phyloP scores from a whole-genome alignment of 2,888 invertebrate genomes.

The Ophion slaviceki region DNA sequence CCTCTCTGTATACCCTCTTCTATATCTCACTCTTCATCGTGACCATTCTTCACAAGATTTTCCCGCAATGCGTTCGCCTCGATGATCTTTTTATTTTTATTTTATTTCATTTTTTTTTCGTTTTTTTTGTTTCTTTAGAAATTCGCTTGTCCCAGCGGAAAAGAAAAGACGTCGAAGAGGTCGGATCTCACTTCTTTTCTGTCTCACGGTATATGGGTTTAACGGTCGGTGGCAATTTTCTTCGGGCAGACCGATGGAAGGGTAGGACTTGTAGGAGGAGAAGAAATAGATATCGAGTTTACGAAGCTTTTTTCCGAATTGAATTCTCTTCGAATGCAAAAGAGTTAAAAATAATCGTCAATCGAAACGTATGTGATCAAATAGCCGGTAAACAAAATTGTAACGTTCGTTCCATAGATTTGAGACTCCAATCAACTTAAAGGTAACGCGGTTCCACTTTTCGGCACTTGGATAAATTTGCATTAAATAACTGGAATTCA shows the following conservation, averaged over 20 bases:
- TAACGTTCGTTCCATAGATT: neutral
- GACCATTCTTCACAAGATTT: conserved; percentile 25
- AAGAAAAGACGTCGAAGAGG: conserved; percentile 5
- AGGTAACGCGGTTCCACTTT: too few relatives aligned
- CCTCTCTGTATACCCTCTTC: conserved; percentile 4
- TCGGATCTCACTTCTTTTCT: conserved; percentile 20
- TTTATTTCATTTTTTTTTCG: conserved; percentile 16
- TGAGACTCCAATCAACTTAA: too few relatives aligned
- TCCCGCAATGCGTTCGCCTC: conserved; percentile 6
- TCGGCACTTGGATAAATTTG: too few relatives aligned
- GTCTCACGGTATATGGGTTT: conserved; percentile 29
- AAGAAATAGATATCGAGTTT: conserved; percentile 13
- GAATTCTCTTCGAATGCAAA: neutral
- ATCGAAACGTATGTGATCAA: neutral
- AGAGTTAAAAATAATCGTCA: neutral
- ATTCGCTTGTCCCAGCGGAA: conserved; percentile 29
- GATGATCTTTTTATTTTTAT: conserved; percentile 23
- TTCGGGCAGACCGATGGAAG: conserved; percentile 7
- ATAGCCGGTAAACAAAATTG: neutral
- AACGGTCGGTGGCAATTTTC: conserved; percentile 40
- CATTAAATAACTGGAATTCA: too few relatives aligned
- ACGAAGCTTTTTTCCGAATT: neutral
- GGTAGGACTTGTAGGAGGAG: conserved; percentile 7
- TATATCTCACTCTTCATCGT: conserved; percentile 13
- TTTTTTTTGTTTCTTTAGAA: conserved; percentile 31